Percentiles rank a stretch among this genome's conserved stretches.
Conservation (phyloP, 1,140 invertebrate genomes). For the Penaeus indicus region DNA sequence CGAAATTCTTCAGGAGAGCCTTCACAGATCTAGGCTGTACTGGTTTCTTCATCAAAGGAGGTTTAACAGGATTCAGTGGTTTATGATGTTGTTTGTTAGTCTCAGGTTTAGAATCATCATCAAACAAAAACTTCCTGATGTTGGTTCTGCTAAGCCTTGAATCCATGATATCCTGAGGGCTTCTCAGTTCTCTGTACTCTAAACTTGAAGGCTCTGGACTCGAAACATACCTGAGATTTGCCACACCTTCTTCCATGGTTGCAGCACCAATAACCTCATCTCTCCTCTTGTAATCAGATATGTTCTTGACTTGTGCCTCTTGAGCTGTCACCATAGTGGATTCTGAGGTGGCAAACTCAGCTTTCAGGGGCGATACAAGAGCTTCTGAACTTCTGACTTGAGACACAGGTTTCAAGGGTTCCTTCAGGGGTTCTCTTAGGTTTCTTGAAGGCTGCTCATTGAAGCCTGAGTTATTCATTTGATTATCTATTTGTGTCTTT, state of each 20-base stretch:
- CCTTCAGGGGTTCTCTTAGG: slow-evolving; percentile 48
- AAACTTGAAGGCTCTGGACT: slow-evolving; percentile 51
- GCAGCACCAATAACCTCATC: slow-evolving; percentile 38
- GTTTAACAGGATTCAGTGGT: slow-evolving; percentile 45
- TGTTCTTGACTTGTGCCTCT: slow-evolving; percentile 66
- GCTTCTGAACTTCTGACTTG: slow-evolving; percentile 57
- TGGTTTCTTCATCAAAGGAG: slow-evolving; percentile 54
- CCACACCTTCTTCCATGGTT: slow-evolving; percentile 20
- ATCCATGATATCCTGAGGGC: slow-evolving; percentile 66
- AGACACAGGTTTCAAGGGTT: slow-evolving; percentile 55
- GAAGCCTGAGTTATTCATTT: slow-evolving; percentile 20
- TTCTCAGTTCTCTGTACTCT: slow-evolving; percentile 60
- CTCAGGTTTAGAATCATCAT: slow-evolving; percentile 61
- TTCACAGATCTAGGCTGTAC: slow-evolving; percentile 71
- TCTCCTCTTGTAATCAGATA: slow-evolving; percentile 59
- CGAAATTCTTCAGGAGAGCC: slow-evolving; percentile 74
- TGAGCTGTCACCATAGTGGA: slow-evolving; percentile 65
- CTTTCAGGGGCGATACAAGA: slow-evolving; percentile 62
- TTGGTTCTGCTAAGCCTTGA: slow-evolving; percentile 65
- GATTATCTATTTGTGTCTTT: slow-evolving; percentile 41
- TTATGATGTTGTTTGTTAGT: slow-evolving; percentile 29
- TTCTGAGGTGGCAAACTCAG: slow-evolving; percentile 63
- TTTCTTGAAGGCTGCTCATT: background rate
- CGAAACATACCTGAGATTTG: slow-evolving; percentile 42
- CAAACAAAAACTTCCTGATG: slow-evolving; percentile 66